phyloP scores from a whole-genome alignment of 2,113 vertebrate species.

The Oncorhynchus masou region DNA sequence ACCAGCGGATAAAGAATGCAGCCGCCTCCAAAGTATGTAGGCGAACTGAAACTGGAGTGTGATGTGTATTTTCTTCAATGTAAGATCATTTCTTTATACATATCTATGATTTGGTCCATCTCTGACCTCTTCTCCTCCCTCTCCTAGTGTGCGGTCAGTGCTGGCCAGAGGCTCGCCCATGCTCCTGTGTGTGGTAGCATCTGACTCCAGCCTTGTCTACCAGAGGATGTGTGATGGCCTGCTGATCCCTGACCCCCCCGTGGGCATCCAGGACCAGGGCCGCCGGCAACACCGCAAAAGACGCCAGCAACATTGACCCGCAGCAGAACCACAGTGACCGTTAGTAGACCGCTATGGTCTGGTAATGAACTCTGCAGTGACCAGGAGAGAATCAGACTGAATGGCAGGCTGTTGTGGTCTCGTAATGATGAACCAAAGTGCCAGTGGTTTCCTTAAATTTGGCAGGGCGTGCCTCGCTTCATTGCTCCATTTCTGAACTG shows the following conservation, averaged over 20 bases:
- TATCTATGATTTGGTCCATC: too few species aligned
- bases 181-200: slow-evolving; percentile 86
- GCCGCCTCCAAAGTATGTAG: too few species aligned
- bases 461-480: too few species aligned
- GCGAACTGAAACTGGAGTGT: too few species aligned
- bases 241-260: slow-evolving; percentile 86
- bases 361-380: background rate
- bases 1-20: too few species aligned
- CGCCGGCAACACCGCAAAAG: slow-evolving; percentile 71
- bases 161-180: slow-evolving; percentile 61
- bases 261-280: slow-evolving; percentile 65
- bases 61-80: too few species aligned
- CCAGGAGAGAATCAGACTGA: background rate
- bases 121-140: background rate
- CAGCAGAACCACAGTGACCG: background rate
- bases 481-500: too few species aligned
- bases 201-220: slow-evolving; percentile 93
- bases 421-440: too few species aligned
- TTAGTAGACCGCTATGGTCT: background rate
- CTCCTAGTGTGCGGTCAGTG: slow-evolving; percentile 65
- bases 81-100: too few species aligned
- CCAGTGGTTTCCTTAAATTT: too few species aligned
- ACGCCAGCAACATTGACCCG: slow-evolving; percentile 53
- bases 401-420: background rate
- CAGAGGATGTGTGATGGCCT: slow-evolving; percentile 90